Evolutionary conservation across 2,797 vertebrate genomes (phyloP).

Genomic region (Enteromius paludinosus): DNA sequence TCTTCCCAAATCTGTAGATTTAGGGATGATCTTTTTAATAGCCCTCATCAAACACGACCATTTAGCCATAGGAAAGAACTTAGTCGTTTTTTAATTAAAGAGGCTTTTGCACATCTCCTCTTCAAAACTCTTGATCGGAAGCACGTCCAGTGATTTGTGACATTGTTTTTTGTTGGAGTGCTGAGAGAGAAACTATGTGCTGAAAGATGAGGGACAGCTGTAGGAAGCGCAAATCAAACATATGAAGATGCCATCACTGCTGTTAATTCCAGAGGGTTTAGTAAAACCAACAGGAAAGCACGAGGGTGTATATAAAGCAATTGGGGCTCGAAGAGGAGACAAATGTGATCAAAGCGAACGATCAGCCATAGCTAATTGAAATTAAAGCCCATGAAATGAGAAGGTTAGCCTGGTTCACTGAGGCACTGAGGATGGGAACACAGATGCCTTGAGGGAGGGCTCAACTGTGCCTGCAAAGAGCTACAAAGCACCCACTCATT

Average conservation of each 20-base stretch:
- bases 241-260: slow-evolving; percentile 63
- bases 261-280: slow-evolving; percentile 66
- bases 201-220: slow-evolving; percentile 39
- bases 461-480: background rate
- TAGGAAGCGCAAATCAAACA: slow-evolving; percentile 63
- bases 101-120: background rate
- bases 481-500: slow-evolving; percentile 21
- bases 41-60: background rate
- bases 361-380: slow-evolving; percentile 70
- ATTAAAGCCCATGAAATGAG: slow-evolving; percentile 67
- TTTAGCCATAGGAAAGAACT: background rate
- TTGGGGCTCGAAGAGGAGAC: slow-evolving; percentile 54
- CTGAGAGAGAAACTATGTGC: background rate
- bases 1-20: slow-evolving; percentile 5
- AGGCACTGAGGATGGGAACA: slow-evolving; percentile 40
- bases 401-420: slow-evolving; percentile 49
- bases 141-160: slow-evolving; percentile 11
- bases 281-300: slow-evolving; percentile 69
- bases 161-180: background rate
- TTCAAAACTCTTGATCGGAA: background rate
- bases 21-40: slow-evolving; percentile 10
- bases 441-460: slow-evolving; percentile 36
- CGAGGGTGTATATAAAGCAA: slow-evolving; percentile 58
- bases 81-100: background rate
- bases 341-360: slow-evolving; percentile 69